phyloP scores from a whole-genome alignment of 2,888 invertebrate species.

The Muschampia staudingeri region DNA sequence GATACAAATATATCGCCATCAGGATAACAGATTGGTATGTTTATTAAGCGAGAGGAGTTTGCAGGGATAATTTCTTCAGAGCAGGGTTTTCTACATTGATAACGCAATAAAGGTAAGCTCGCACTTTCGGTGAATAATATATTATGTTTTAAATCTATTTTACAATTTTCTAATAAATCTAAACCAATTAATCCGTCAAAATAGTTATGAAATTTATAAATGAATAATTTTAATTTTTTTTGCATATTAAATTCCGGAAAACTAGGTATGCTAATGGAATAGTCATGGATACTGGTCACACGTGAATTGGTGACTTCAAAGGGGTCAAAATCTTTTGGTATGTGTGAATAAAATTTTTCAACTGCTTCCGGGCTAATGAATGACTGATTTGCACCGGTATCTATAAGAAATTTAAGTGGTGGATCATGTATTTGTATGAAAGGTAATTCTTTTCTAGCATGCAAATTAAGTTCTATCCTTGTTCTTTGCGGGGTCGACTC shows the following conservation, averaged over 20 bases:
- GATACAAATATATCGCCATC: conserved; percentile 38
- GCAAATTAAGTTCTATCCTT: conserved; percentile 27
- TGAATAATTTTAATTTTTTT: conserved; percentile 39
- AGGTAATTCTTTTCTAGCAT: conserved; percentile 57
- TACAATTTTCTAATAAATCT: conserved; percentile 63
- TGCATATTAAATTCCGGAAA: conserved; percentile 59
- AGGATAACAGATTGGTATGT: conserved; percentile 16
- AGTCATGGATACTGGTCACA: conserved; percentile 45
- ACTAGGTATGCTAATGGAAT: conserved; percentile 67
- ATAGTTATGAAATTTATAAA: conserved; percentile 43
- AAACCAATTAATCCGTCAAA: conserved; percentile 57
- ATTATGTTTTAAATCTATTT: conserved; percentile 62
- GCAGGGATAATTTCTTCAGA: conserved; percentile 15
- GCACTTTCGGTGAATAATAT: conserved; percentile 51
- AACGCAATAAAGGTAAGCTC: conserved; percentile 44
- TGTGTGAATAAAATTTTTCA: conserved; percentile 36
- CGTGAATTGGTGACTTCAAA: conserved; percentile 44
- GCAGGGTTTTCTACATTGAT: conserved; percentile 33
- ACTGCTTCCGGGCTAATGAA: conserved; percentile 67
- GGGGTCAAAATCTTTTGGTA: conserved; percentile 27
- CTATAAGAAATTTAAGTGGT: conserved; percentile 67
- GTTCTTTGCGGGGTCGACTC: background rate
- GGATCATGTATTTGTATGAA: conserved; percentile 65
- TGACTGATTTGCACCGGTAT: conserved; percentile 55
- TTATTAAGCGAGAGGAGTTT: conserved; percentile 18